Evolutionary conservation across 92 coral and sea anemone genomes (phyloP).

Genomic region (Heliopora coerulea): DNA sequence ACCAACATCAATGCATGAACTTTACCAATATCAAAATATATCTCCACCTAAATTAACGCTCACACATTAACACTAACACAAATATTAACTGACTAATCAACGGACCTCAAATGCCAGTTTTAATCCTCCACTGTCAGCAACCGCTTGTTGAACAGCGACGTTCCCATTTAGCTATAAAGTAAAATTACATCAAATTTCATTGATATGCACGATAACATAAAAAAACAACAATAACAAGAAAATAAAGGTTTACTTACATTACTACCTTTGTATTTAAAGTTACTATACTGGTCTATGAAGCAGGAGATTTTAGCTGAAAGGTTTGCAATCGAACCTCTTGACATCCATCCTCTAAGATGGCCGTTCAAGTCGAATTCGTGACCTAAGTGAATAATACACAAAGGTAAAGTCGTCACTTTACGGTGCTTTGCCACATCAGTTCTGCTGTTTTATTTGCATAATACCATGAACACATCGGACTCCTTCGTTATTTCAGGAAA

Average conservation of each 20-base stretch:
- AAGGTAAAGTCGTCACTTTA: no score
- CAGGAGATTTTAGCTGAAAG: neutral
- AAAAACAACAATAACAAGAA: neutral
- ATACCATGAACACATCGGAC: no score
- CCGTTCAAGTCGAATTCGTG: constrained; percentile 5
- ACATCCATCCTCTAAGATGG: constrained; percentile 11
- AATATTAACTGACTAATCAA: neutral
- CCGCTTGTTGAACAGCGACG: neutral
- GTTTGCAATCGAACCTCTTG: constrained; percentile 1
- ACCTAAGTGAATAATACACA: no score
- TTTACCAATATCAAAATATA: no score
- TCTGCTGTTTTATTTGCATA: no score
- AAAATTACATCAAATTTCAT: neutral
- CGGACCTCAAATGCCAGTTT: constrained; percentile 25
- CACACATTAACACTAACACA: no score
- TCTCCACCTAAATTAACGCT: no score
- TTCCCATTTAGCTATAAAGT: neutral
- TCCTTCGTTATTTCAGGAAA: no score
- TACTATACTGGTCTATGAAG: neutral
- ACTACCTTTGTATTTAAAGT: constrained; percentile 6
- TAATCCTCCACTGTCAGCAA: constrained; percentile 25
- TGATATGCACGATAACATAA: neutral
- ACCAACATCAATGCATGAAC: no score
- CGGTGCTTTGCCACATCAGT: no score
- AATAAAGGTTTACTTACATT: constrained; percentile 7